Conservation (phyloP, 2,888 invertebrate species). For the Cetonia aurata region DNA sequence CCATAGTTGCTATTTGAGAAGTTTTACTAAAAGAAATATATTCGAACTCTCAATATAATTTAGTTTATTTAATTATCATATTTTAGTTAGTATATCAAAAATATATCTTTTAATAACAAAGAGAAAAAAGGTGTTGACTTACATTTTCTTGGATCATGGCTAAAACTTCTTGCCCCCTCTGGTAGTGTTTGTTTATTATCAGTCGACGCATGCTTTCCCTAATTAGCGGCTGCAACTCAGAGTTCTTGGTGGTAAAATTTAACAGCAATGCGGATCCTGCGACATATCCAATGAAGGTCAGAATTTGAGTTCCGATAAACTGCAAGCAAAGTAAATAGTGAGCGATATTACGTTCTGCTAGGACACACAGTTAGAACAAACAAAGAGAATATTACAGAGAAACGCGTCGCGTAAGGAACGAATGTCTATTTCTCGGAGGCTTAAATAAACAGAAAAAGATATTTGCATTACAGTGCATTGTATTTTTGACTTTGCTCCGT, state of each 20-base stretch:
- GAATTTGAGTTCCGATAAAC: conserved; percentile 80
- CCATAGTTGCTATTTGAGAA: too few species aligned
- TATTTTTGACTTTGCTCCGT: too few species aligned
- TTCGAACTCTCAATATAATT: too few species aligned
- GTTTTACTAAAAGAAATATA: too few species aligned
- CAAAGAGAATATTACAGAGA: neutral
- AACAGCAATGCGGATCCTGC: conserved; percentile 82
- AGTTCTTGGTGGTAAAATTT: conserved; percentile 85
- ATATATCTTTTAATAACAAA: neutral
- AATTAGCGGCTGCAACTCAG: conserved; percentile 83
- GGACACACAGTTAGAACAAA: neutral
- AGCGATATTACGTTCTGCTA: neutral
- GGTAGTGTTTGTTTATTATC: conserved; percentile 79
- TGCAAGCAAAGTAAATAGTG: conserved; percentile 65
- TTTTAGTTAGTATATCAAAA: too few species aligned
- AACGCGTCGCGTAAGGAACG: neutral
- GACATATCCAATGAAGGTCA: conserved; percentile 79
- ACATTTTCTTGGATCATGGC: conserved; percentile 89
- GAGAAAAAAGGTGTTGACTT: conserved; percentile 61
- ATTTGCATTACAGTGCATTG: too few species aligned
- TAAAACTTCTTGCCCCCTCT: conserved; percentile 74
- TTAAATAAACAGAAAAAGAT: too few species aligned
- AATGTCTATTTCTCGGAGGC: too few species aligned
- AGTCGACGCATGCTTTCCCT: conserved; percentile 77
- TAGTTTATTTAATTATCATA: too few species aligned